Percentiles rank a stretch among this genome's conserved stretches.
These are phyloP conservation scores for Penaeus japonicus DNA, from an alignment of 1,140 invertebrate genomes.

Conservation along the genomic window DNA sequence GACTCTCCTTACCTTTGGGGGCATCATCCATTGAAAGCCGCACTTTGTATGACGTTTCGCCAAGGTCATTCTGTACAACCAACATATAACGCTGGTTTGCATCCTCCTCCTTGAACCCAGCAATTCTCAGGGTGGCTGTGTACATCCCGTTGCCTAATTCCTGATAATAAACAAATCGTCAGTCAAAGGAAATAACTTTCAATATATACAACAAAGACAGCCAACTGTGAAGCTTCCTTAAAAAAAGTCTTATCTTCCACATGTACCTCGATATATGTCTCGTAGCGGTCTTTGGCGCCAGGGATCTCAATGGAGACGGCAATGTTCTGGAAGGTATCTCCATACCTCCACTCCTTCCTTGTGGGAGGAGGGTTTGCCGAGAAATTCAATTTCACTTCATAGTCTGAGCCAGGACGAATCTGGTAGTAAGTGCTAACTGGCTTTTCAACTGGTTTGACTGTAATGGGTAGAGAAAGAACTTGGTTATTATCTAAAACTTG, in stretches of 20 bases:
- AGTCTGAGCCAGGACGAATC: constrained; percentile 28
- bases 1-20: constrained; percentile 16
- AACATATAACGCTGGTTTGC: constrained; percentile 17
- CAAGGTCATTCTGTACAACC: constrained; percentile 10
- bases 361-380: constrained; percentile 43
- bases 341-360: constrained; percentile 23
- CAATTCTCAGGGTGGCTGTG: constrained; percentile 24
- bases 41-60: constrained; percentile 31
- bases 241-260: not conserved
- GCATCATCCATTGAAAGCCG: constrained; percentile 39
- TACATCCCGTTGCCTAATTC: constrained; percentile 33
- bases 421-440: constrained; percentile 37
- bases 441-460: constrained; percentile 44
- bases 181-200: not conserved
- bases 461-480: not conserved
- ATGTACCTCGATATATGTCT: constrained; percentile 22
- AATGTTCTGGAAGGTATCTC: constrained; percentile 17
- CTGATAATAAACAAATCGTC: not conserved
- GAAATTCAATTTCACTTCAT: constrained; percentile 44
- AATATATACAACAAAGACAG: not conserved
- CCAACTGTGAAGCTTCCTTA: not conserved
- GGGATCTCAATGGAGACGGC: constrained; percentile 2
- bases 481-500: not conserved
- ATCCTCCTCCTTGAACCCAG: constrained; percentile 28
- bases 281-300: not conserved